Base-by-base conservation (phyloP, 2,113 vertebrate species). In the Engraulis encrasicolus region DNA sequence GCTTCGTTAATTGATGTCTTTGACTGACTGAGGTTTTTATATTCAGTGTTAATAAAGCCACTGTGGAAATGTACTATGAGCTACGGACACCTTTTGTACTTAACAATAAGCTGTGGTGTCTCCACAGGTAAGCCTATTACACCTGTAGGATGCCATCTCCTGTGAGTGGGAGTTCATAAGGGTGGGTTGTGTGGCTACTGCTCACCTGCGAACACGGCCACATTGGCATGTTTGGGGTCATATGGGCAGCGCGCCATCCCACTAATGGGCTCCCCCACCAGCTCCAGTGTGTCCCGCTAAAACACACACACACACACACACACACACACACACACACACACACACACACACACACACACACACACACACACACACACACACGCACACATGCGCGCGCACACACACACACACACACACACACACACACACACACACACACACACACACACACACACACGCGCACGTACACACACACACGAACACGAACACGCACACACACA, bases 221-320 rank as follows among this genome's bases (percentile, higher is more conserved):
- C 97, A 2, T 99, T 99, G 91, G 97, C 97, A 0, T 99, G 98
- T 85, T 97, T 97, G 79, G 98, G 97, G 89, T 99, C 98, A 0
- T 99, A 99, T 0, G 98, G 98, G 89, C 98, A 99, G 0, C 97
- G 95, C 0, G 98, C 98, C 98, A 99, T 99, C 85, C 98, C 98
- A 0, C 97, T 97, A 89, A 99, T 95, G 83, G 96, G 94, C 92
- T 99, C 97, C 61, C 97, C 97, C 0, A 97, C 79, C 86, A 97
- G 96, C 86, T 98, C 97, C 37, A 99, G 93, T 0, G 95, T 96
- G 94, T 99, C 97, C 93, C 94, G 96, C 98, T 99, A 86, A 0
- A n/a, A n/a, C n/a, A n/a, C n/a, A n/a, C n/a, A n/a, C n/a, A n/a
- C n/a, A n/a, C n/a, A n/a, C n/a, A n/a, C 23, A 27, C 0, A 66